These are phyloP conservation scores for Episyrphus balteatus DNA, from an alignment of 1,140 invertebrate species.

Conservation along the genomic window DNA sequence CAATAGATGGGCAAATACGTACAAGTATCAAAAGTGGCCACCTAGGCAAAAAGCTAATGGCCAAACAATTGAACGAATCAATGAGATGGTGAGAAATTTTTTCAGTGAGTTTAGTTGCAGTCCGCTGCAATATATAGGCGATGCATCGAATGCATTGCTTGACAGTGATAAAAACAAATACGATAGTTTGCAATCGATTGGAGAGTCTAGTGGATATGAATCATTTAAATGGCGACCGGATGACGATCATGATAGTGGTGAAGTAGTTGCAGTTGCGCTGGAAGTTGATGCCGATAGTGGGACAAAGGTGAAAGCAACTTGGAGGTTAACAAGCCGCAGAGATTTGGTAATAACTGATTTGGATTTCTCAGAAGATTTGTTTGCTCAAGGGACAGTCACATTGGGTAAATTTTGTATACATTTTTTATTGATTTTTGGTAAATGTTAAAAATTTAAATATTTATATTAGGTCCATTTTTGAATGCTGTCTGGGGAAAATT, in stretches of 20 bases:
- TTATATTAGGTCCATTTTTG: conserved; percentile 64
- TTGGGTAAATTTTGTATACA: conserved; percentile 23
- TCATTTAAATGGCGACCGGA: conserved; percentile 60
- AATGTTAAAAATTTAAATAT: background rate
- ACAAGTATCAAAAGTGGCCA: conserved; percentile 33
- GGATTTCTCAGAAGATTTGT: conserved; percentile 38
- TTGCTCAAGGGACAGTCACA: conserved; percentile 35
- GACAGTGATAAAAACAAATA: conserved; percentile 33
- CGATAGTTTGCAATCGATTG: conserved; percentile 57
- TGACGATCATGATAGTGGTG: conserved; percentile 34
- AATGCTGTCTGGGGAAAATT: conserved; percentile 70
- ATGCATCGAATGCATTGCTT: background rate
- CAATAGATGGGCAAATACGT: conserved; percentile 51
- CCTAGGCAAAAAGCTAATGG: conserved; percentile 17
- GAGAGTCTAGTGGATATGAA: conserved; percentile 75
- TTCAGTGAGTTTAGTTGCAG: conserved; percentile 21
- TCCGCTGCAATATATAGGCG: conserved; percentile 3
- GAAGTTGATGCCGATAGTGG: conserved; percentile 12
- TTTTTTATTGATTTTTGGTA: background rate
- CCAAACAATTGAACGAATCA: conserved; percentile 20
- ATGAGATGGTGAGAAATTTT: conserved; percentile 26
- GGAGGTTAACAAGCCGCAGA: conserved; percentile 15
- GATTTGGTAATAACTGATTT: conserved; percentile 31
- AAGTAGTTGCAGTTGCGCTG: conserved; percentile 10
- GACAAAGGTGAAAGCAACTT: conserved; percentile 8